phyloP scores from a whole-genome alignment of 2,888 invertebrate species.

The Drosophila longiperda region DNA sequence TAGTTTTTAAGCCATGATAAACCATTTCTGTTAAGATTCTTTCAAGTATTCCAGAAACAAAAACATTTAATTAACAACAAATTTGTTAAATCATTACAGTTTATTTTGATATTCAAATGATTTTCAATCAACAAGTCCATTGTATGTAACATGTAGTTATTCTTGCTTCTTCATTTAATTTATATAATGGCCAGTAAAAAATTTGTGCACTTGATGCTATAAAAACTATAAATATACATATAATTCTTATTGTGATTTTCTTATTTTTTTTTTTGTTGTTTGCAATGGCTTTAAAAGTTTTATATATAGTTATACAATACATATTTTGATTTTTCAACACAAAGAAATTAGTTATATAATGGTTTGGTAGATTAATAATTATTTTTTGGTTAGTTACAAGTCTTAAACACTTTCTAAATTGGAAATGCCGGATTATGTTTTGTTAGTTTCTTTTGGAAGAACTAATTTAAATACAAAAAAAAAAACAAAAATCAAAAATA shows the following conservation, averaged over 20 bases:
- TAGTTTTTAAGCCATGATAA: background rate
- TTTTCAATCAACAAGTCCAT: conserved; percentile 79
- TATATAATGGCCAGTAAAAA: conserved; percentile 38
- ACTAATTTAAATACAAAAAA: conserved; percentile 13
- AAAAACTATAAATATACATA: conserved; percentile 29
- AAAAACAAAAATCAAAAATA: conserved; percentile 7
- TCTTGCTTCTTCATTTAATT: conserved; percentile 48
- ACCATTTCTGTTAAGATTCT: background rate
- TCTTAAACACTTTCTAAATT: conserved; percentile 73
- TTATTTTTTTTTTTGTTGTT: conserved; percentile 9
- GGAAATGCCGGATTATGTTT: conserved; percentile 63
- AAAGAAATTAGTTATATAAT: conserved; percentile 32
- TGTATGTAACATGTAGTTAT: conserved; percentile 66
- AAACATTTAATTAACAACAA: background rate
- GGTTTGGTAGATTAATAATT: conserved; percentile 66
- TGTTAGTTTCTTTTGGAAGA: conserved; percentile 56
- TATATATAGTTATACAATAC: conserved; percentile 39
- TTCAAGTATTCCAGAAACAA: background rate
- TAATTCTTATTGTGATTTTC: conserved; percentile 11
- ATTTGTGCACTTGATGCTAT: conserved; percentile 35
- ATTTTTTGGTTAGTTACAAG: conserved; percentile 81
- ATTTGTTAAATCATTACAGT: conserved; percentile 64
- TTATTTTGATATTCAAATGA: conserved; percentile 77
- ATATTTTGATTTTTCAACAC: conserved; percentile 44
- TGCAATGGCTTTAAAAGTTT: conserved; percentile 32